Evolutionary conservation across 2,113 vertebrate species (phyloP).

Genomic region (Anolis carolinensis): DNA sequence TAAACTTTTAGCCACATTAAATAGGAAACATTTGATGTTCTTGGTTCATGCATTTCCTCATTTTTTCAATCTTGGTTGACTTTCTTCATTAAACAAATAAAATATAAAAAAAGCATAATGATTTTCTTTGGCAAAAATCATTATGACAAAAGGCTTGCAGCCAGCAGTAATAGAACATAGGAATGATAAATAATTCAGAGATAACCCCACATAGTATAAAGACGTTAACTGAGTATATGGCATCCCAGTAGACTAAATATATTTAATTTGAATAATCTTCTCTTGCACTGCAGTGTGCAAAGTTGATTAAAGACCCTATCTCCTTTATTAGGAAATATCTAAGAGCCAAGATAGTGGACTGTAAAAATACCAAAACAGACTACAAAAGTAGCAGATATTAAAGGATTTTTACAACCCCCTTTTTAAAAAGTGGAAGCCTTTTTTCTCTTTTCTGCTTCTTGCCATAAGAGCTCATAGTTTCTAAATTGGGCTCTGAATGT

Average conservation of each 20-base stretch:
- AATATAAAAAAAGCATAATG: not conserved
- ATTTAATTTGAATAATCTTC: conserved; percentile 14
- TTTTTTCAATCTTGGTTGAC: not conserved
- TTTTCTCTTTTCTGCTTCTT: not conserved
- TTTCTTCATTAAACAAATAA: not conserved
- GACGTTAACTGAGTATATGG: conserved; percentile 5
- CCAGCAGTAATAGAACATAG: not conserved
- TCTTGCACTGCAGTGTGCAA: conserved; percentile 5
- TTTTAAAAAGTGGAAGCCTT: not conserved
- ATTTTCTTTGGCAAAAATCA: conserved; percentile 2
- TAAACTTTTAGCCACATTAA: no score
- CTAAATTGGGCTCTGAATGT: not conserved
- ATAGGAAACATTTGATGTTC: no score
- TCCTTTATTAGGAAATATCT: conserved; percentile 10
- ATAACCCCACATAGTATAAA: conserved; percentile 11
- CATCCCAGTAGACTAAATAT: conserved; percentile 14
- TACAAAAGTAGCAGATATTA: not conserved
- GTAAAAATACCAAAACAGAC: not conserved
- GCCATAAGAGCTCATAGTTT: not conserved
- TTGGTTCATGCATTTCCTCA: not conserved
- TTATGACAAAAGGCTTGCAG: conserved; percentile 5
- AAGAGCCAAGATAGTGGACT: not conserved
- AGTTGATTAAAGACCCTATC: conserved; percentile 24
- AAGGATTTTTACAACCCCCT: not conserved
- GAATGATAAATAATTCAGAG: conserved; percentile 23